phyloP scores from a whole-genome alignment of 2,888 invertebrate genomes.

The Rhingia campestris region DNA sequence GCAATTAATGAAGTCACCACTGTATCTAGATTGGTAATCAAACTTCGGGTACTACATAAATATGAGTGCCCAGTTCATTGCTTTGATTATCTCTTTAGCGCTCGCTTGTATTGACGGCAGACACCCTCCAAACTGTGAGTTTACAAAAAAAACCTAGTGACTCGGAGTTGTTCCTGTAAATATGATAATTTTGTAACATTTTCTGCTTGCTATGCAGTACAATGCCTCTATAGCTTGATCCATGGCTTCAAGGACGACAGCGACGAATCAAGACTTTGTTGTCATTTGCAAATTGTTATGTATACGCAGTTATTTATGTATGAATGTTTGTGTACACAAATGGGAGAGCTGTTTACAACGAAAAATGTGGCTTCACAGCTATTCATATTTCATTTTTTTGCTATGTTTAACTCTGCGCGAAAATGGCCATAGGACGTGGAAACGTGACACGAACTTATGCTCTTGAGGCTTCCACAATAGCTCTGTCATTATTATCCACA shows the following conservation, averaged over 20 bases:
- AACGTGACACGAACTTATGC: constrained; percentile 54
- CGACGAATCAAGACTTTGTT: constrained; percentile 45
- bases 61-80: neutral
- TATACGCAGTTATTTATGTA: neutral
- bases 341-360: constrained; percentile 12
- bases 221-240: constrained; percentile 5
- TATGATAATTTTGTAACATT: constrained; percentile 48
- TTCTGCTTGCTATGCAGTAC: constrained; percentile 34
- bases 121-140: constrained; percentile 10
- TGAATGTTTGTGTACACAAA: constrained; percentile 12
- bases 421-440: constrained; percentile 33
- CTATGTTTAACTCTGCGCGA: constrained; percentile 11
- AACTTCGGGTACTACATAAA: constrained; percentile 27
- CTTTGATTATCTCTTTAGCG: constrained; percentile 29
- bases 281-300: constrained; percentile 8
- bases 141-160: constrained; percentile 41
- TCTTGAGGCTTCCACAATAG: constrained; percentile 41
- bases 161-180: constrained; percentile 45
- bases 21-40: constrained; percentile 19
- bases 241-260: neutral
- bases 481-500: constrained; percentile 51
- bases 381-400: neutral
- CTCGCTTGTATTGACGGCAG: neutral
- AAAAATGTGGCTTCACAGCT: constrained; percentile 21
- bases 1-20: neutral